Evolutionary conservation across 2,797 vertebrate genomes (phyloP).

Genomic region (Sebastes trivittatus): DNA sequence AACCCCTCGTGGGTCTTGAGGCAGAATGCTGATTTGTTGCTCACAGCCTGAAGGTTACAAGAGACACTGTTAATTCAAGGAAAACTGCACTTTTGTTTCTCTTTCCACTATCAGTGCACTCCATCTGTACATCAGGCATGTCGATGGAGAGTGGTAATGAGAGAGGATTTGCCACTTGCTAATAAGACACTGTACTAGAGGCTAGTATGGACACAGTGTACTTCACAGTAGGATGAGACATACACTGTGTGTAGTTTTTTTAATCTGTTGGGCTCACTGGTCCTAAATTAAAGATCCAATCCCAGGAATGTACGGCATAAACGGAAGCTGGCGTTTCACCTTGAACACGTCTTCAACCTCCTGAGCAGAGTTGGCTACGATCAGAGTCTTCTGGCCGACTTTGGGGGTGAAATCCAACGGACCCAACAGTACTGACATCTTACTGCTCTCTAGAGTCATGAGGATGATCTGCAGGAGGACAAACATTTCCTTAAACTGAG

Average conservation of each 20-base stretch:
- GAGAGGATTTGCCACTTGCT: too few species aligned
- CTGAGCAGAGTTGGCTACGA: slow-evolving; percentile 82
- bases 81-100: background rate
- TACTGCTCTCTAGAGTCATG: slow-evolving; percentile 82
- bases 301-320: background rate
- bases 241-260: background rate
- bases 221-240: background rate
- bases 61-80: background rate
- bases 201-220: background rate
- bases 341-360: slow-evolving; percentile 89
- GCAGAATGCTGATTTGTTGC: slow-evolving; percentile 84
- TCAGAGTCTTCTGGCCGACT: slow-evolving; percentile 87
- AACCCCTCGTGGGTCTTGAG: slow-evolving; percentile 84
- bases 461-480: slow-evolving; percentile 79
- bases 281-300: background rate
- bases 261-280: too few species aligned
- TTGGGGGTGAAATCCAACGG: slow-evolving; percentile 81
- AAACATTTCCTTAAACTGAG: background rate
- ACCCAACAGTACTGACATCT: slow-evolving; percentile 82
- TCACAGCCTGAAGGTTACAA: slow-evolving; percentile 81
- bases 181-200: too few species aligned
- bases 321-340: slow-evolving; percentile 64
- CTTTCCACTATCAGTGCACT: background rate
- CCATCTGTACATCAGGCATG: background rate
- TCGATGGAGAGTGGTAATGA: too few species aligned